Evolutionary conservation across 64 coral and sea anemone species (phyloP), one percentile per base, ranked within the genome.

Genomic region (Hydrozoanthus tunicans): DNA sequence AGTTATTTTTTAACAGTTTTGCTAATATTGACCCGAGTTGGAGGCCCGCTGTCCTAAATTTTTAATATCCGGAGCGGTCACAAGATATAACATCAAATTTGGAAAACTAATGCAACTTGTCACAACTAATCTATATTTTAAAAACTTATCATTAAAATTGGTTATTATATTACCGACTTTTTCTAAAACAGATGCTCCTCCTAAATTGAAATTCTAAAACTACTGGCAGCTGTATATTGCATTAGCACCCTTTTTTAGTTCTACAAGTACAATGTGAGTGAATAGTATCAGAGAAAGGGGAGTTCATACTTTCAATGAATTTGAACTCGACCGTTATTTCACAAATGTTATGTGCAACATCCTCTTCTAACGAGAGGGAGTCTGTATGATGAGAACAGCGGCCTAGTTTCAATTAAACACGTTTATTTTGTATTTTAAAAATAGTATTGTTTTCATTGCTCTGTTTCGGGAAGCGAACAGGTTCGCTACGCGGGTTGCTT

Each of bases 41-140:
- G 32, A 43, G 32, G 32, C 32, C 32, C 32, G 32, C 32, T 43
- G 0, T 43, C 32, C 32, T 4, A 79, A 58, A 79, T n/a, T 56
- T 79, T 56, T 79, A 58, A 58, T 79, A 79, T 79, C 52, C 77
- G 77, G 77, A 58, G 54, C 54, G 54, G 54, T 9, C 5, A 58
- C 52, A 79, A 6, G 54, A 20, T n/a, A 17, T 54, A 57, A 23
- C 58, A 23, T 17, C 58, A 59, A 26, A 58, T 14, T 58, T 58
- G 17, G 15, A 54, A 57, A 14, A 4, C 17, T 79, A 23, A 53
- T n/a, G 54, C 57, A 61, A 80, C 54, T 56, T 58, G 15, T 79
- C 6, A 17, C 54, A 79, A 79, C 20, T 57, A 79, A 80, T 80
- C 17, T 20, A 61, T 59, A 10, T 80, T 23, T 80, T 32, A 54